phyloP scores from a whole-genome alignment of 2,888 invertebrate species.

The Idaea dimidiata region DNA sequence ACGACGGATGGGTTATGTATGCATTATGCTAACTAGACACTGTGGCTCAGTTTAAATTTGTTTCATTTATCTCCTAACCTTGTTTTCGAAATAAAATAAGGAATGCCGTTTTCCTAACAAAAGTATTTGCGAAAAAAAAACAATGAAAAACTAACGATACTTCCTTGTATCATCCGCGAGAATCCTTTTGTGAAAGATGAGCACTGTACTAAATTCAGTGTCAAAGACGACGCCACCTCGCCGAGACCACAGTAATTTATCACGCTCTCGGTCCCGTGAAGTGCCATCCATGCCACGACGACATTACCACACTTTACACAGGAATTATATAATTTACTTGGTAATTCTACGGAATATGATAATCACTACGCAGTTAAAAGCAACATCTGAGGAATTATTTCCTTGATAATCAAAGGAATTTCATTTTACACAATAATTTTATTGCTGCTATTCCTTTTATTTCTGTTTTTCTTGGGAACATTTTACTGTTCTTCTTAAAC shows the following conservation, averaged over 20 bases:
- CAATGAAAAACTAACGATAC: too few relatives aligned
- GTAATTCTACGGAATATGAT: conserved; percentile 2
- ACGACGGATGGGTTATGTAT: too few relatives aligned
- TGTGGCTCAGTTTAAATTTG: too few relatives aligned
- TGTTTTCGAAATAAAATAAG: too few relatives aligned
- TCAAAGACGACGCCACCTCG: conserved; percentile 13
- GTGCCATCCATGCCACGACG: conserved; percentile 15
- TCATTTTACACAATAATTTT: conserved; percentile 2
- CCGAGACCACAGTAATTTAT: conserved; percentile 10
- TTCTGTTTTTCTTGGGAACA: neutral
- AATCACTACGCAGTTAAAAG: conserved; percentile 10
- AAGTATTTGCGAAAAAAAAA: too few relatives aligned
- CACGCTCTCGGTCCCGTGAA: conserved; percentile 17
- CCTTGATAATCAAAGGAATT: conserved; percentile 1
- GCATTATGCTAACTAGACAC: too few relatives aligned
- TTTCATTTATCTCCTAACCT: too few relatives aligned
- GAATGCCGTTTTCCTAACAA: too few relatives aligned
- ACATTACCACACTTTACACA: conserved; percentile 18
- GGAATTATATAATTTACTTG: conserved; percentile 22
- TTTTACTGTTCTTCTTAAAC: neutral
- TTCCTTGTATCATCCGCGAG: too few relatives aligned
- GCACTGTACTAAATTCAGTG: neutral
- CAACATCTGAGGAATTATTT: conserved; percentile 24
- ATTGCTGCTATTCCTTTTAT: conserved; percentile 9
- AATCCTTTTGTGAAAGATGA: neutral